These are phyloP conservation scores for Chaetura pelagica DNA, from an alignment of 2,113 vertebrate species.

Conservation along the genomic window DNA sequence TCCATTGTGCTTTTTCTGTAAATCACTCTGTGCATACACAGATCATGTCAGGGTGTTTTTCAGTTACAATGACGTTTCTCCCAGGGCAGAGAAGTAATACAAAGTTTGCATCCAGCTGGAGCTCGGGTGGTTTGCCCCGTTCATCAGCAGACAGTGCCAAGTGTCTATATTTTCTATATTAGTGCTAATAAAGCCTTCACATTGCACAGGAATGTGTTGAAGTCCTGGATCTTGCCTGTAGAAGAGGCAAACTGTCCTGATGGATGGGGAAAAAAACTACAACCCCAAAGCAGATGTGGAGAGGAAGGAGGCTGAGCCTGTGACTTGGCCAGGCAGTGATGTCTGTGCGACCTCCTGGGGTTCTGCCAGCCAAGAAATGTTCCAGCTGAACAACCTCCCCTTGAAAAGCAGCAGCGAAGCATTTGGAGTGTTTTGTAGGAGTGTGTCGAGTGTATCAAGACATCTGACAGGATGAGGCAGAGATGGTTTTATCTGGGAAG, in stretches of 20 bases:
- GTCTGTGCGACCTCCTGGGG: background rate
- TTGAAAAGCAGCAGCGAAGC: background rate
- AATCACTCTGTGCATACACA: background rate
- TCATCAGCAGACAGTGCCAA: background rate
- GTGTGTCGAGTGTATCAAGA: background rate
- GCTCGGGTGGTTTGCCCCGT: background rate
- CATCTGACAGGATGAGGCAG: background rate
- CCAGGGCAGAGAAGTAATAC: background rate
- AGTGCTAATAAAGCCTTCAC: slow-evolving; percentile 12
- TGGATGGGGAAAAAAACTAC: background rate
- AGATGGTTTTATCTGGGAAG: background rate
- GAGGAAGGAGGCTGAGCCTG: background rate
- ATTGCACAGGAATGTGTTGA: background rate
- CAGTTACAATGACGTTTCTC: background rate
- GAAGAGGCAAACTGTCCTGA: background rate
- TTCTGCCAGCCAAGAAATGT: background rate
- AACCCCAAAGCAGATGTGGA: background rate
- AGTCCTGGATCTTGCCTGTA: background rate
- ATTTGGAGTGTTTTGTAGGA: background rate
- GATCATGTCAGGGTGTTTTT: background rate
- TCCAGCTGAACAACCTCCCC: background rate
- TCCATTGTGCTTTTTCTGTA: slow-evolving; percentile 2
- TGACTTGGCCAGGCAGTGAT: background rate
- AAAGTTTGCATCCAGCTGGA: background rate
- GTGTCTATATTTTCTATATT: background rate